These are phyloP conservation scores for Glossosoma conforme DNA, from an alignment of 1,140 invertebrate species.

Conservation along the genomic window DNA sequence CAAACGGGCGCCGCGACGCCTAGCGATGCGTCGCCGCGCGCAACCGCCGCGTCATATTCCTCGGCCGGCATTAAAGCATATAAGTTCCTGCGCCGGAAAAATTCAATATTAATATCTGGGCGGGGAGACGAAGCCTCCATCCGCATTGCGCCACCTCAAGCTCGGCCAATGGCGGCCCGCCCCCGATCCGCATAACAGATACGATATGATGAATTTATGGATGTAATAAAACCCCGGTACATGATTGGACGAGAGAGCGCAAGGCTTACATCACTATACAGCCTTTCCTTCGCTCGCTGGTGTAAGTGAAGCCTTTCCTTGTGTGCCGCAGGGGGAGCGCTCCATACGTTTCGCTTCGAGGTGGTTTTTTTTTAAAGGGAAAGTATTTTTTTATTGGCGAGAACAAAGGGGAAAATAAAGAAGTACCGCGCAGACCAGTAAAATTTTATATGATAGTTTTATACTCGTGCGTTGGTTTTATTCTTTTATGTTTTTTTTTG, in stretches of 20 bases:
- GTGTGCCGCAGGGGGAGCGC: too few species aligned
- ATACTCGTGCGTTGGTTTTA: too few species aligned
- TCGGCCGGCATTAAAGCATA: too few species aligned
- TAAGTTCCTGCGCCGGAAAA: constrained; percentile 53
- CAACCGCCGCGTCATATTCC: constrained; percentile 17
- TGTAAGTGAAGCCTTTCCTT: too few species aligned
- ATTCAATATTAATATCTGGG: constrained; percentile 60
- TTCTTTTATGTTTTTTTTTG: too few species aligned
- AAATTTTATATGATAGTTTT: constrained; percentile 26
- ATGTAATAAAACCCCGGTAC: constrained; percentile 56
- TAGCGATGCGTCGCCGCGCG: constrained; percentile 2
- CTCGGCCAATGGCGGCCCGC: constrained; percentile 50
- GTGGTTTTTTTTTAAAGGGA: constrained; percentile 35
- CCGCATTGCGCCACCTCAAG: constrained; percentile 39
- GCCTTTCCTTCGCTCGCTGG: constrained; percentile 18
- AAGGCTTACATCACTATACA: constrained; percentile 18
- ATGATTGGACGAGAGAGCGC: constrained; percentile 47
- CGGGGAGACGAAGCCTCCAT: constrained; percentile 49
- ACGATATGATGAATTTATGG: constrained; percentile 59
- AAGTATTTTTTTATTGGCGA: constrained; percentile 25
- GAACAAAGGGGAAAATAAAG: constrained; percentile 8
- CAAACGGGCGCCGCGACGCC: too few species aligned
- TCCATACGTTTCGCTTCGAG: too few species aligned
- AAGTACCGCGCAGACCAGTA: constrained; percentile 16
- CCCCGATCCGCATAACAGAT: constrained; percentile 34